phyloP scores from a whole-genome alignment of 2,888 invertebrate species.

The Dynastes maya region DNA sequence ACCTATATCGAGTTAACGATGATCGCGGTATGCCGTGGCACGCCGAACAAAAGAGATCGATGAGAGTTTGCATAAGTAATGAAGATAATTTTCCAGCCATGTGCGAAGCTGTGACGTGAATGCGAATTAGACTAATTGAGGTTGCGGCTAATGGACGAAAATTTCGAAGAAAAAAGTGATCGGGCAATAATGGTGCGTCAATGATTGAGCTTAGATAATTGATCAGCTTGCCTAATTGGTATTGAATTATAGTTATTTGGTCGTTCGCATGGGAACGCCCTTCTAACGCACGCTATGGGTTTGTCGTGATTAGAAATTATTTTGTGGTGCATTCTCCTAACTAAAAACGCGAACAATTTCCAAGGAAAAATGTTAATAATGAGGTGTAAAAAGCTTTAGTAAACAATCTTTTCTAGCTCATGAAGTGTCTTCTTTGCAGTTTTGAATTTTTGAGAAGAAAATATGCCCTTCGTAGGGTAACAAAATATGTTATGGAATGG shows the following conservation, averaged over 20 bases:
- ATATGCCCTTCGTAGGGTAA: too few species aligned
- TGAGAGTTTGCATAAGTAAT: slow-evolving; percentile 30
- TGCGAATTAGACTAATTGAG: slow-evolving; percentile 33
- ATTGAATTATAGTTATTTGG: slow-evolving; percentile 4
- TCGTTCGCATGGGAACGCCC: not conserved
- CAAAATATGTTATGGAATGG: too few species aligned
- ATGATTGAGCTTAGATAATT: slow-evolving; percentile 4
- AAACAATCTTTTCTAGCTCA: too few species aligned
- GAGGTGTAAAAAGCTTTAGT: too few species aligned
- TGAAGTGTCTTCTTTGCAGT: too few species aligned
- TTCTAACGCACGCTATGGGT: not conserved
- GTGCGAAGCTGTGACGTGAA: slow-evolving; percentile 21
- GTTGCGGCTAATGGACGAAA: slow-evolving; percentile 26
- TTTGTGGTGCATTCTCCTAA: too few species aligned
- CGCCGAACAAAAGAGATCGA: slow-evolving; percentile 24
- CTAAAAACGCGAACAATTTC: too few species aligned
- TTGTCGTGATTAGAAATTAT: too few species aligned
- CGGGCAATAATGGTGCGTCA: slow-evolving; percentile 2
- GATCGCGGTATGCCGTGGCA: not conserved
- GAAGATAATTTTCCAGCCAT: slow-evolving; percentile 27
- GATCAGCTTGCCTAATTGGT: slow-evolving; percentile 21
- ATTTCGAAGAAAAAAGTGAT: slow-evolving; percentile 20
- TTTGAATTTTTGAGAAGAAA: too few species aligned
- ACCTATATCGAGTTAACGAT: not conserved
- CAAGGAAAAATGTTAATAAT: too few species aligned